These are phyloP conservation scores for Cephus pulcher DNA, from an alignment of 2,888 invertebrate species.

Conservation along the genomic window DNA sequence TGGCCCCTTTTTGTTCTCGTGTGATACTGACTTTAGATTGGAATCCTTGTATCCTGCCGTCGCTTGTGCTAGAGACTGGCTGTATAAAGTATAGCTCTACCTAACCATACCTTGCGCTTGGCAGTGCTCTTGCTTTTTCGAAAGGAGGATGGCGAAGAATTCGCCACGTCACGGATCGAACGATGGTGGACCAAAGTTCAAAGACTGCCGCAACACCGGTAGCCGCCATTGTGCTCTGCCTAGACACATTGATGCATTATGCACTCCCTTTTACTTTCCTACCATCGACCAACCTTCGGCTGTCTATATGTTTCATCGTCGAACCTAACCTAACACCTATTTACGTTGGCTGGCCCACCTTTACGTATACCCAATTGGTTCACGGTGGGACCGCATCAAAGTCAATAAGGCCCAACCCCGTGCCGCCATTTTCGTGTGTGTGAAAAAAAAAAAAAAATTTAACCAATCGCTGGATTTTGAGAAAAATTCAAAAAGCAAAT, in stretches of 20 bases:
- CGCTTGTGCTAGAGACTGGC: background rate
- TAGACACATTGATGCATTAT: constrained; percentile 24
- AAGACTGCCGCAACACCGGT: constrained; percentile 51
- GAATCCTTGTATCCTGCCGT: background rate
- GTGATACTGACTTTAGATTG: background rate
- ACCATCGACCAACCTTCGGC: background rate
- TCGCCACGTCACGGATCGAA: constrained; percentile 30
- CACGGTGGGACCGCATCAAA: background rate
- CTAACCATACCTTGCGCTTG: background rate
- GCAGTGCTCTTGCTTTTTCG: constrained; percentile 10
- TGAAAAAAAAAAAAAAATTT: background rate
- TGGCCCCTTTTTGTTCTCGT: background rate
- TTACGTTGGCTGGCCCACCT: background rate
- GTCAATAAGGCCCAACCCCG: background rate
- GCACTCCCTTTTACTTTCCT: constrained; percentile 22
- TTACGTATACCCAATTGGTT: constrained; percentile 2
- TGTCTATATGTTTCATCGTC: background rate
- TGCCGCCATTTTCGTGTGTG: background rate
- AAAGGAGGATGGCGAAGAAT: constrained; percentile 29
- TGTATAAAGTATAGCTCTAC: background rate
- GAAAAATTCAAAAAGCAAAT: background rate
- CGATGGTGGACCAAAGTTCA: constrained; percentile 37
- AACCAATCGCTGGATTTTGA: background rate
- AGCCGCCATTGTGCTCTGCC: constrained; percentile 38
- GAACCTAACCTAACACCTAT: background rate